Conservation (phyloP, 2,113 vertebrate genomes). For the Ageneiosus marmoratus region DNA sequence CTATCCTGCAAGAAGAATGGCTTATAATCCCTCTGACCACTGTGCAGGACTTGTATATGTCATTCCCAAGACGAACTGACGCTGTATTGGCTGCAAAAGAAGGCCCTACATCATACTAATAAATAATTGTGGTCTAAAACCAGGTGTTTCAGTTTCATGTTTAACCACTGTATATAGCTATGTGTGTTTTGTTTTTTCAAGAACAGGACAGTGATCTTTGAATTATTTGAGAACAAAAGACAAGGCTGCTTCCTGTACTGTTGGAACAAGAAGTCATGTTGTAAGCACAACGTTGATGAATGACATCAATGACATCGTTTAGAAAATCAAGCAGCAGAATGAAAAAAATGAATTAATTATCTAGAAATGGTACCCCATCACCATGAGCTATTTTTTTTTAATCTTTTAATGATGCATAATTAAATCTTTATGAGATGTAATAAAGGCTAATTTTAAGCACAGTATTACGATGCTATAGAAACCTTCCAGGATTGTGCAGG, state of each 20-base stretch:
- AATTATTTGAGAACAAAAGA: neutral
- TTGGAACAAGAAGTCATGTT: neutral
- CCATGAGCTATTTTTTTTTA: constrained; percentile 45
- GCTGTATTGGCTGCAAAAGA: too few relatives aligned
- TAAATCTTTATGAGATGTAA: constrained; percentile 71
- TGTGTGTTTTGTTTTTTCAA: neutral
- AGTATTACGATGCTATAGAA: neutral
- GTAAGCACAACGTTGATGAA: constrained; percentile 1
- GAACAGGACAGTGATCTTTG: neutral
- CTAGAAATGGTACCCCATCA: constrained; percentile 62
- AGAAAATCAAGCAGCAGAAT: constrained; percentile 17
- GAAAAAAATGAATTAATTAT: constrained; percentile 68
- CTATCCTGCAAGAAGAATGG: too few relatives aligned
- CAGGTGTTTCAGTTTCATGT: too few relatives aligned
- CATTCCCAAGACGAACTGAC: too few relatives aligned
- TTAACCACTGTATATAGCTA: too few relatives aligned
- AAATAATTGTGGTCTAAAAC: too few relatives aligned
- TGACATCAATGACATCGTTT: neutral
- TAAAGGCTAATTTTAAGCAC: constrained; percentile 47
- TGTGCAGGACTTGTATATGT: too few relatives aligned
- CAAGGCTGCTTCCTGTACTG: neutral
- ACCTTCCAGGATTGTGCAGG: neutral
- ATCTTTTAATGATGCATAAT: constrained; percentile 71
- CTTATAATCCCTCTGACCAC: too few relatives aligned
- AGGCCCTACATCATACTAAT: too few relatives aligned